Percentiles rank a stretch among this genome's conserved stretches.
These are phyloP conservation scores for Zosterops borbonicus DNA, from an alignment of 2,113 vertebrate genomes.

Conservation along the genomic window DNA sequence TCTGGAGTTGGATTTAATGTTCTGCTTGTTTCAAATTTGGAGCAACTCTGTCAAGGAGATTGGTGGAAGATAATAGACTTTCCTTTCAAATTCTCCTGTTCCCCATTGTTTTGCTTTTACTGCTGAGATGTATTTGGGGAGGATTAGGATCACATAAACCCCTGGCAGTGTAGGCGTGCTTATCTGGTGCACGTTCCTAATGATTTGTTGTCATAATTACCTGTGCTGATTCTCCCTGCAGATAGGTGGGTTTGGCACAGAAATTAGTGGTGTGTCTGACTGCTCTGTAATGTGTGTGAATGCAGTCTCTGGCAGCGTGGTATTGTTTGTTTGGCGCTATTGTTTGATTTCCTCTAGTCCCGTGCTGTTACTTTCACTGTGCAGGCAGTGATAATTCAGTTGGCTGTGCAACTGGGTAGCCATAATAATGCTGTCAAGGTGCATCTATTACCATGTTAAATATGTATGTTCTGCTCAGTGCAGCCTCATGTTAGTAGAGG, in stretches of 20 bases:
- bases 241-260: background rate
- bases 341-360: background rate
- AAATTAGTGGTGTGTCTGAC: background rate
- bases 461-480: background rate
- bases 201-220: conserved; percentile 34
- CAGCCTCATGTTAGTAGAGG: background rate
- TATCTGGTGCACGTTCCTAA: background rate
- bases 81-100: background rate
- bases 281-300: background rate
- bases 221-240: background rate
- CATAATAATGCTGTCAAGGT: background rate
- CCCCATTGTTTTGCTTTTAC: background rate
- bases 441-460: background rate
- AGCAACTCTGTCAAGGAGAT: background rate
- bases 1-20: background rate
- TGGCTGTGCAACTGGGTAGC: background rate
- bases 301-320: background rate
- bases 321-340: background rate
- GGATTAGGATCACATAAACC: background rate
- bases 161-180: background rate
- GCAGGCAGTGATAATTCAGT: background rate
- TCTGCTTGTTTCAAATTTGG: background rate
- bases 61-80: background rate
- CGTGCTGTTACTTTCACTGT: background rate
- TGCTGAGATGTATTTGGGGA: background rate